phyloP scores from a whole-genome alignment of 2,888 invertebrate species.

The Caenorhabditis angaria region DNA sequence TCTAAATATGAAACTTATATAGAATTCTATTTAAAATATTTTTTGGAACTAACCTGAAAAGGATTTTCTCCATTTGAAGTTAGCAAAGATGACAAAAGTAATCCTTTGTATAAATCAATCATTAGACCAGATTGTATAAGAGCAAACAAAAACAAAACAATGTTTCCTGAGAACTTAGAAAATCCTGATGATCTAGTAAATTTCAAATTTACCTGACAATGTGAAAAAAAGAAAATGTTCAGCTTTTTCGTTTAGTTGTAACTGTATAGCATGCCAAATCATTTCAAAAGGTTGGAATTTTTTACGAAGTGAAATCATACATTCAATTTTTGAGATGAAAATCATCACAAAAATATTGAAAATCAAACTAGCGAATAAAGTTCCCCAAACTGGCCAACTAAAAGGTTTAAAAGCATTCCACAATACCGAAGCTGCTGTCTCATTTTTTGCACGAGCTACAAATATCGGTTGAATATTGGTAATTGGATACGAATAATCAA shows the following conservation, averaged over 20 bases:
- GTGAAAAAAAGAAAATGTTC: slow-evolving; percentile 49
- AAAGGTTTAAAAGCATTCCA: slow-evolving; percentile 67
- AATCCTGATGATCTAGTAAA: slow-evolving; percentile 46
- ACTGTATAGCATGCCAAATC: slow-evolving; percentile 57
- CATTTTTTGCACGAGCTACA: slow-evolving; percentile 33
- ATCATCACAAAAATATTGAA: slow-evolving; percentile 35
- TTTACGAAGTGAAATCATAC: slow-evolving; percentile 38
- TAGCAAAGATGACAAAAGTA: slow-evolving; percentile 48
- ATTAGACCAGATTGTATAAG: slow-evolving; percentile 50
- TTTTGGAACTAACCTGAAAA: slow-evolving; percentile 26
- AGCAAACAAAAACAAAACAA: slow-evolving; percentile 47
- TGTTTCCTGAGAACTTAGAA: too few relatives aligned
- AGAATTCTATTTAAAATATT: neutral
- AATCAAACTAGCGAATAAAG: slow-evolving; percentile 45
- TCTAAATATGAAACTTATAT: neutral
- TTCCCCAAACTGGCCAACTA: slow-evolving; percentile 47
- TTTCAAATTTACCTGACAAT: slow-evolving; percentile 41
- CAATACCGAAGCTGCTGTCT: slow-evolving; percentile 45
- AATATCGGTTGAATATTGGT: slow-evolving; percentile 56
- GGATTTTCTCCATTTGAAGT: slow-evolving; percentile 45
- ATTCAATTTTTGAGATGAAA: slow-evolving; percentile 47
- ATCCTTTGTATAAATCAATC: slow-evolving; percentile 45
- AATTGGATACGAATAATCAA: slow-evolving; percentile 57
- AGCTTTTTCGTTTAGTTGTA: slow-evolving; percentile 62
- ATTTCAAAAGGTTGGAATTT: slow-evolving; percentile 56